phyloP scores from a whole-genome alignment of 2,888 invertebrate species.

The Pristionchus japonicus region DNA sequence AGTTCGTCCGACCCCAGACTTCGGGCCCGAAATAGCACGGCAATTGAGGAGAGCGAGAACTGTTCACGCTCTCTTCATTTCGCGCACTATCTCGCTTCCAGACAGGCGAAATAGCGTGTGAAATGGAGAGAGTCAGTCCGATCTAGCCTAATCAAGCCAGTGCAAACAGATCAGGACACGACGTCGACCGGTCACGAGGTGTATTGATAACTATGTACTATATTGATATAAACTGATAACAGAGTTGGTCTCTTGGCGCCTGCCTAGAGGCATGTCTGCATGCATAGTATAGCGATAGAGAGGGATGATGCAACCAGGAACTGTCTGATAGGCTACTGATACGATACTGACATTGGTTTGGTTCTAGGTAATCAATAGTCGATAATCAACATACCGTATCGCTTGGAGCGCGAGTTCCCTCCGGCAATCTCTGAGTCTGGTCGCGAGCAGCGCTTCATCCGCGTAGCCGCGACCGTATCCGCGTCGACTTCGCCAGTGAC shows the following conservation, averaged over 20 bases:
- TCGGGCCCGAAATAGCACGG: neutral
- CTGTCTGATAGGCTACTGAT: no score
- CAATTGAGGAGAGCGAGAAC: neutral
- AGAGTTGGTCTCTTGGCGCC: neutral
- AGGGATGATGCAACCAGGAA: no score
- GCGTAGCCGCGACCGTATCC: slow-evolving; percentile 63
- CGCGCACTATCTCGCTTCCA: neutral
- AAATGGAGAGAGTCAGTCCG: neutral
- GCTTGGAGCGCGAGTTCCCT: slow-evolving; percentile 47
- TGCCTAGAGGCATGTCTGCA: neutral
- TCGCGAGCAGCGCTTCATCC: slow-evolving; percentile 68
- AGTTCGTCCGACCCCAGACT: no score
- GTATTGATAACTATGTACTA: neutral
- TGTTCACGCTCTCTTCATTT: neutral
- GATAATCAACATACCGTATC: slow-evolving; percentile 61
- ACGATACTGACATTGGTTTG: no score
- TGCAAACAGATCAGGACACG: slow-evolving; percentile 20
- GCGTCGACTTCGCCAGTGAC: slow-evolving; percentile 67
- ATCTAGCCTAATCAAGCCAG: neutral
- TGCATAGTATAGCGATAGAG: neutral
- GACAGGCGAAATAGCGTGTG: neutral
- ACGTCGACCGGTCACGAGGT: neutral
- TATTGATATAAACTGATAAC: neutral
- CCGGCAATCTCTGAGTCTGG: slow-evolving; percentile 53
- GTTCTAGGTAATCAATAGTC: no score